Evolutionary conservation across 2,113 vertebrate genomes (phyloP).

Genomic region (Chunga burmeisteri): DNA sequence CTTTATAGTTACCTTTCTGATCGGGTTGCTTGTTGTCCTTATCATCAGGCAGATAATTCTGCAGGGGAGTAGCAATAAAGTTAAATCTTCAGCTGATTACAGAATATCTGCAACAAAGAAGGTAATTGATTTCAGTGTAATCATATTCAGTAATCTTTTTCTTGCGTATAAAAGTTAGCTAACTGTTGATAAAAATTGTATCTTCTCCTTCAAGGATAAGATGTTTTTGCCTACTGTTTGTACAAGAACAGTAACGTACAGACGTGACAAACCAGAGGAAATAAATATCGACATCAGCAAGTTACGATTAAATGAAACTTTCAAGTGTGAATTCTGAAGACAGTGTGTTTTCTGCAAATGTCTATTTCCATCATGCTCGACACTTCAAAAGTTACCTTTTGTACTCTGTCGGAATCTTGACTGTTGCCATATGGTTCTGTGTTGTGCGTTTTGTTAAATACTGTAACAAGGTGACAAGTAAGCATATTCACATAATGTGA

Average conservation of each 20-base stretch:
- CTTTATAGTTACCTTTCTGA: conserved; percentile 89
- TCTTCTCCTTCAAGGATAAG: conserved; percentile 79
- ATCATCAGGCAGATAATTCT: conserved; percentile 86
- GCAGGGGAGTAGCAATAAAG: conserved; percentile 74
- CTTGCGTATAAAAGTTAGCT: not conserved
- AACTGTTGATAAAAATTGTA: conserved; percentile 55
- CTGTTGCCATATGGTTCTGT: conserved; percentile 38
- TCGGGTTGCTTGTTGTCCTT: conserved; percentile 88
- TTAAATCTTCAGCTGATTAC: conserved; percentile 75
- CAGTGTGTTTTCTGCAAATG: conserved; percentile 33
- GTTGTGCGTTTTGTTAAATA: conserved; percentile 21
- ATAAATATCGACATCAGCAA: conserved; percentile 89
- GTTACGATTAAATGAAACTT: conserved; percentile 82
- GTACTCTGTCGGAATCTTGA: conserved; percentile 36
- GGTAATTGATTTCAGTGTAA: conserved; percentile 74
- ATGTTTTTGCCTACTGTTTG: conserved; percentile 85
- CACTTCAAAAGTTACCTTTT: conserved; percentile 14
- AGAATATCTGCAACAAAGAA: conserved; percentile 82
- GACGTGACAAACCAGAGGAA: conserved; percentile 88
- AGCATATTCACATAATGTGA: conserved; percentile 58
- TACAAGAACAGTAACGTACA: conserved; percentile 92
- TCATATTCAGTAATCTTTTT: conserved; percentile 14
- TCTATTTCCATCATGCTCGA: conserved; percentile 33
- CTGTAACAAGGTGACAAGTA: conserved; percentile 58
- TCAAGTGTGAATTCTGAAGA: conserved; percentile 81